phyloP scores from a whole-genome alignment of 2,888 invertebrate genomes.

The Nemotelus nigrinus region DNA sequence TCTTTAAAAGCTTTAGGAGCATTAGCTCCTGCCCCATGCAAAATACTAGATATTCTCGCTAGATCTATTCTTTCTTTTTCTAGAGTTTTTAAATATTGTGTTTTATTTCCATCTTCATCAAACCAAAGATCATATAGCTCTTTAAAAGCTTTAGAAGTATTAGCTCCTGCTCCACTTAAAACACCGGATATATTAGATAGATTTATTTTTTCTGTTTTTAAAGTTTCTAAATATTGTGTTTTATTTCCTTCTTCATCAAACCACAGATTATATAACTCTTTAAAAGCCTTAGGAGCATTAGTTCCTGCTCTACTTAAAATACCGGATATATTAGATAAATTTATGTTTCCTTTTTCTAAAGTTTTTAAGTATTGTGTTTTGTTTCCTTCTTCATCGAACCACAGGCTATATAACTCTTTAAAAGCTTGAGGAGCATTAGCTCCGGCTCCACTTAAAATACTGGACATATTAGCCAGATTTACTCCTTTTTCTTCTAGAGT shows the following conservation, averaged over 20 bases:
- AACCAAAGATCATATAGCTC: slow-evolving; percentile 28
- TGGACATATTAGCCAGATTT: too few relatives aligned
- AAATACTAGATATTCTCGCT: slow-evolving; percentile 26
- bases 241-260: slow-evolving; percentile 55
- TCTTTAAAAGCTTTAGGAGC: slow-evolving; percentile 52
- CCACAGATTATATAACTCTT: slow-evolving; percentile 56
- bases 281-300: slow-evolving; percentile 50
- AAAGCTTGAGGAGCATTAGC: too few relatives aligned
- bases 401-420: too few relatives aligned
- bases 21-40: slow-evolving; percentile 25
- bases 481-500: too few relatives aligned
- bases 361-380: too few relatives aligned
- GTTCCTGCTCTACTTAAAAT: slow-evolving; percentile 52
- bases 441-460: too few relatives aligned
- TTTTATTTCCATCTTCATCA: slow-evolving; percentile 42
- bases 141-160: slow-evolving; percentile 43
- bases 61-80: slow-evolving; percentile 28
- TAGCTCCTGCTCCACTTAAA: slow-evolving; percentile 44
- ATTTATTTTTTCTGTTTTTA: slow-evolving; percentile 27
- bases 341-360: not conserved
- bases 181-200: slow-evolving; percentile 23
- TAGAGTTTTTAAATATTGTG: slow-evolving; percentile 29
- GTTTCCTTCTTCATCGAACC: too few relatives aligned
- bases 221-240: slow-evolving; percentile 29
- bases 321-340: slow-evolving; percentile 34